These are phyloP conservation scores for Ophion ventricosus DNA, from an alignment of 2,888 invertebrate genomes.

Conservation along the genomic window DNA sequence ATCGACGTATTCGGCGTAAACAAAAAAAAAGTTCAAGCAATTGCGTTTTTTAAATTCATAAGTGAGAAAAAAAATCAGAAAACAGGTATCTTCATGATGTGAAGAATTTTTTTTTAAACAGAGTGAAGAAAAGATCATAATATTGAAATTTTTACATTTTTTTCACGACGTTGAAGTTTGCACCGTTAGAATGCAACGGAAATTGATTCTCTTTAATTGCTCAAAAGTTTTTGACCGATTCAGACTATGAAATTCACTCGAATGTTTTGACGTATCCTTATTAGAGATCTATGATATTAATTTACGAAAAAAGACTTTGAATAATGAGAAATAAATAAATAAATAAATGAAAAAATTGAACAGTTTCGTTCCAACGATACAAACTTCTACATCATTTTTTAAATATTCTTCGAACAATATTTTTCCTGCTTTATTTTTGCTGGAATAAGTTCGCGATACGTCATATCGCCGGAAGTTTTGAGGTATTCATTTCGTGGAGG, in stretches of 20 bases:
- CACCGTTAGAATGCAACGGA: no score
- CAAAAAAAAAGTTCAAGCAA: background rate
- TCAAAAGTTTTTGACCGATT: no score
- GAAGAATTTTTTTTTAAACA: background rate
- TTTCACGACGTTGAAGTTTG: no score
- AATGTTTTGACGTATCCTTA: no score
- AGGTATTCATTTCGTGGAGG: no score
- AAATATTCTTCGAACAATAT: background rate
- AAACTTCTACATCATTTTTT: background rate
- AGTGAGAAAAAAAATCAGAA: background rate
- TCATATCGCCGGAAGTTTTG: conserved; percentile 37
- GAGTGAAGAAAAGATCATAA: background rate
- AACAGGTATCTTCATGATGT: background rate
- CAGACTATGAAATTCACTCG: no score
- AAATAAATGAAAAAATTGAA: no score
- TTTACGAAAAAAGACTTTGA: background rate
- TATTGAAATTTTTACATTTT: no score
- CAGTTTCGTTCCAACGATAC: no score
- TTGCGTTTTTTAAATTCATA: background rate
- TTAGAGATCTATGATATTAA: background rate
- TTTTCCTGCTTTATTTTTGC: background rate
- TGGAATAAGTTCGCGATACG: conserved; percentile 29
- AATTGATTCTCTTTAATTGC: no score
- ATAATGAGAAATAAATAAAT: no score
- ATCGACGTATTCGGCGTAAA: background rate